These are phyloP conservation scores for Istiophorus platypterus DNA, from an alignment of 2,113 vertebrate species.

Conservation along the genomic window DNA sequence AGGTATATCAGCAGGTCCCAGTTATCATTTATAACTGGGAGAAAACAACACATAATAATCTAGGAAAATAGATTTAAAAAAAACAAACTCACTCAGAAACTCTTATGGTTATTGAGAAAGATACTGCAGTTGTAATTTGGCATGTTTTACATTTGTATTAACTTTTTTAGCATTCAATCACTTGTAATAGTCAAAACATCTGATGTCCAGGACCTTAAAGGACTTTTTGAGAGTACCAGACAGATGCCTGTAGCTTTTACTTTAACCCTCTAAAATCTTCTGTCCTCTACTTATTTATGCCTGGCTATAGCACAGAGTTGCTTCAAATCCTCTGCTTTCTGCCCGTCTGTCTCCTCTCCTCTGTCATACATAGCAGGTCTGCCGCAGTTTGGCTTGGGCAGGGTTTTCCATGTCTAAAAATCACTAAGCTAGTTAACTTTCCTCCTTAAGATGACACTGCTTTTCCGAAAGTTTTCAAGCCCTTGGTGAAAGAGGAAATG, in stretches of 20 bases:
- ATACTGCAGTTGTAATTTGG: too few relatives aligned
- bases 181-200: too few relatives aligned
- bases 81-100: too few relatives aligned
- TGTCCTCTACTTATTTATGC: constrained; percentile 35
- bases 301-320: constrained; percentile 2
- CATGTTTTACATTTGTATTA: too few relatives aligned
- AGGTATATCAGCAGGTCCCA: too few relatives aligned
- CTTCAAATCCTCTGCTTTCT: constrained; percentile 10
- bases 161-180: too few relatives aligned
- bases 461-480: constrained; percentile 70
- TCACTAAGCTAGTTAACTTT: constrained; percentile 59
- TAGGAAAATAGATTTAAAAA: too few relatives aligned
- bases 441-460: constrained; percentile 65
- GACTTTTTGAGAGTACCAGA: too few relatives aligned
- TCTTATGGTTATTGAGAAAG: too few relatives aligned
- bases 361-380: constrained; percentile 36
- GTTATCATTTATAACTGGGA: too few relatives aligned
- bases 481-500: constrained; percentile 70
- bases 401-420: constrained; percentile 72
- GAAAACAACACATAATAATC: too few relatives aligned
- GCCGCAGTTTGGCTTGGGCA: constrained; percentile 61
- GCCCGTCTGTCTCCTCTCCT: not conserved
- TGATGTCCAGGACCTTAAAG: too few relatives aligned
- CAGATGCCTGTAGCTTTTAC: constrained; percentile 5
- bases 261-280: constrained; percentile 2